Percentiles rank a stretch among this genome's conserved stretches.
Evolutionary conservation across 2,113 vertebrate species (phyloP).

Genomic region (Chelonoidis abingdonii): DNA sequence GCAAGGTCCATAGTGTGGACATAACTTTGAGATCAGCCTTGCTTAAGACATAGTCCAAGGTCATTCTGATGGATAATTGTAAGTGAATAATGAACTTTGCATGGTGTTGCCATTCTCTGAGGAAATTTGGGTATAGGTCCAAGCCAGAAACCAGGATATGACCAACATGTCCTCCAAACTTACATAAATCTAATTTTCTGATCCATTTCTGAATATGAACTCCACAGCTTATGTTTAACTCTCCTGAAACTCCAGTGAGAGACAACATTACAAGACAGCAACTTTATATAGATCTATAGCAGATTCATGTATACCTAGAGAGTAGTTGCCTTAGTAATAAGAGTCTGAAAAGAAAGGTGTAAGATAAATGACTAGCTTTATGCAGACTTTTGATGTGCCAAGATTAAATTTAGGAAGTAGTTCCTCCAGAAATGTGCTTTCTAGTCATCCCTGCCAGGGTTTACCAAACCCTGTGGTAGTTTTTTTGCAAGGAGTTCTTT

Average conservation of each 20-base stretch:
- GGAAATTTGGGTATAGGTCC: too few species aligned
- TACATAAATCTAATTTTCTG: neutral
- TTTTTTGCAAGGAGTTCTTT: neutral
- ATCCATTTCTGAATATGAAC: neutral
- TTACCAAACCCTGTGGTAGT: neutral
- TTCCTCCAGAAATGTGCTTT: neutral
- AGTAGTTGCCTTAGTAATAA: neutral
- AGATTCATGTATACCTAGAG: neutral
- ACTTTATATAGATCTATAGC: neutral
- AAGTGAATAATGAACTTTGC: too few species aligned
- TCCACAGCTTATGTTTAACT: neutral
- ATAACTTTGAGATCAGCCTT: neutral
- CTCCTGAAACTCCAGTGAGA: neutral
- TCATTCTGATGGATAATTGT: too few species aligned
- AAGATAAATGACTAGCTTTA: neutral
- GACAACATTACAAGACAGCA: neutral
- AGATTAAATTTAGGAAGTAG: neutral
- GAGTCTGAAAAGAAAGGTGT: neutral
- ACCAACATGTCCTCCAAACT: neutral
- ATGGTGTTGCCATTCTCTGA: too few species aligned
- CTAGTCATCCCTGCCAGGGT: neutral
- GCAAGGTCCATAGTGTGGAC: too few species aligned
- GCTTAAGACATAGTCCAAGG: neutral
- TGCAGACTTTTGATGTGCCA: neutral
- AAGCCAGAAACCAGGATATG: neutral